phyloP scores from a whole-genome alignment of 2,797 vertebrate species.

The Coreius guichenoti region DNA sequence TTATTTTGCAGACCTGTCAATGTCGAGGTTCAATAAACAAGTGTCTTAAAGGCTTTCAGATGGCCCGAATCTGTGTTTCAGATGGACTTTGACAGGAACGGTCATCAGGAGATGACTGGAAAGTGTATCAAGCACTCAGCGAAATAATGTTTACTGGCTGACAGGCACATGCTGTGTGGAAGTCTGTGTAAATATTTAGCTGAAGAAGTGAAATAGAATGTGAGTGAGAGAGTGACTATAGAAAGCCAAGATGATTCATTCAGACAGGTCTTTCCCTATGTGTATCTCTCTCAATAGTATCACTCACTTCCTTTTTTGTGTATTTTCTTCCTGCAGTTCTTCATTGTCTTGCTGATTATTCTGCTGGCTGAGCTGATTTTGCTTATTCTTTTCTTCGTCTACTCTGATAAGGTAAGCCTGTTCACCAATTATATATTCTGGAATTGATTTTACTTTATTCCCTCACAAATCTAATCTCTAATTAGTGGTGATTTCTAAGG shows the following conservation, averaged over 20 bases:
- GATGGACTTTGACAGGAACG: slow-evolving; percentile 63
- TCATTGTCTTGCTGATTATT: slow-evolving; percentile 95
- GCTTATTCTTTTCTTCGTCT: slow-evolving; percentile 97
- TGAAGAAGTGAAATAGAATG: slow-evolving; percentile 46
- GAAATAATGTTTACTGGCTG: slow-evolving; percentile 62
- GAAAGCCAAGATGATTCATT: slow-evolving; percentile 51
- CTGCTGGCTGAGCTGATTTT: slow-evolving; percentile 95
- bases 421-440: background rate
- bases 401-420: slow-evolving; percentile 93
- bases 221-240: slow-evolving; percentile 33
- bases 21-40: slow-evolving; percentile 60
- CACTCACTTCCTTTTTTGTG: slow-evolving; percentile 30
- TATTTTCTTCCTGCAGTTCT: slow-evolving; percentile 84
- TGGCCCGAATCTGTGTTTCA: slow-evolving; percentile 51
- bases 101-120: slow-evolving; percentile 61
- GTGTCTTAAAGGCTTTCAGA: slow-evolving; percentile 58
- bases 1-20: slow-evolving; percentile 57
- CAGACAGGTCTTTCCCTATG: slow-evolving; percentile 30
- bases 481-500: background rate
- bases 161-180: slow-evolving; percentile 62
- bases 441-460: slow-evolving; percentile 2
- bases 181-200: slow-evolving; percentile 70
- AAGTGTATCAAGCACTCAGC: slow-evolving; percentile 65
- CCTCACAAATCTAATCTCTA: slow-evolving; percentile 13
- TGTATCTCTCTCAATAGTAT: background rate